Base-by-base conservation (phyloP, 2,888 invertebrate genomes). In the Formica aserva region DNA sequence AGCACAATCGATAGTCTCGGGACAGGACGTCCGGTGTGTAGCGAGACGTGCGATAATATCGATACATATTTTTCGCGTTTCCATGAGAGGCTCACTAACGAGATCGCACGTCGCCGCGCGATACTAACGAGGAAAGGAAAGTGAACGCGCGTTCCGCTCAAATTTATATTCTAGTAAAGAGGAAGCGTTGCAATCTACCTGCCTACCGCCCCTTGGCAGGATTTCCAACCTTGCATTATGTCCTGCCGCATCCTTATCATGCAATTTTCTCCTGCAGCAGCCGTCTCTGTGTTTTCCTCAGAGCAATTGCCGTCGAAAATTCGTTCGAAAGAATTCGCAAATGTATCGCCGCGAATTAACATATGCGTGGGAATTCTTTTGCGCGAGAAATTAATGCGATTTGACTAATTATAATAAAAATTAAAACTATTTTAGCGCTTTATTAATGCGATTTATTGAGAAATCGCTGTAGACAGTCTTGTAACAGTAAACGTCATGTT, bases 51-150 rank as follows among this genome's bases (percentile, higher is more conserved):
- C 22, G 83, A 85, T 85, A 83, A 67, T 83, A 85, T 85, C 80
- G 69, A 66, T 60, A 80, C 55, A 65, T 62, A 76, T 65, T 62
- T 63, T 55, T 72, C 29, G 69, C 71, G 48, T 84, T 85, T 67
- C 55, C 77, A n/a, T 41, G 74, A 67, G 45, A 60, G 69, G 45
- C 76, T 86, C 66, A 85, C 75, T 89, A 89, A 85, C 74, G 80
- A 87, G 87, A 85, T 83, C 69, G 63, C 75, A 76, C 74, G 83
- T 26, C 80, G 0, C n/a, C 72, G 84, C 81, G 76, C 71, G 83
- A 87, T 87, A 85, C 85, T 90, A 92, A 91, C 85, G 91, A 89
- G 88, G 87, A 85, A 88, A 86, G 85, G 85, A 91, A 90, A 89
- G 77, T 86, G 82, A 83, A 52, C n/a, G 72, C 78, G 84, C 85